phyloP scores from a whole-genome alignment of 1,140 invertebrate genomes.

The Megathymus violae region DNA sequence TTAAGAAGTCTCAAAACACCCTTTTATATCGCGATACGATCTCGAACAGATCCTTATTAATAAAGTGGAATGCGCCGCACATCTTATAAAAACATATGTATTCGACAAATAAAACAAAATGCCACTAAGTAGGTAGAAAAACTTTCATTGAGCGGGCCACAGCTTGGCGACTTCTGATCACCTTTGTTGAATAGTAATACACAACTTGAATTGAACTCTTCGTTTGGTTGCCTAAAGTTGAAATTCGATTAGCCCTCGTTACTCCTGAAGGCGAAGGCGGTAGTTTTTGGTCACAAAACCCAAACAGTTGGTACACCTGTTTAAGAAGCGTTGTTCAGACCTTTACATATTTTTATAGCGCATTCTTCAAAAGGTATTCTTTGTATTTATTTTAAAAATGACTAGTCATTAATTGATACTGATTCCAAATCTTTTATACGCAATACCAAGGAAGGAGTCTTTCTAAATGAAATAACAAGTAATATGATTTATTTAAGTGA shows the following conservation, averaged over 20 bases:
- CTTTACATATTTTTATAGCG: conserved; percentile 67
- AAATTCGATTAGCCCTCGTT: neutral
- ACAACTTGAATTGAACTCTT: conserved; percentile 35
- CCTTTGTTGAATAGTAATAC: conserved; percentile 7
- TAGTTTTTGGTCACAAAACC: conserved; percentile 6
- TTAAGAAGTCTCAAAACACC: conserved; percentile 73
- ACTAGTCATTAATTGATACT: conserved; percentile 34
- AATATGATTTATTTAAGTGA: too few relatives aligned
- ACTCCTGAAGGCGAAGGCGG: neutral
- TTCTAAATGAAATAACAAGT: too few relatives aligned
- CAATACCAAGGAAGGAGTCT: neutral
- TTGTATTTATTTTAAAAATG: conserved; percentile 61
- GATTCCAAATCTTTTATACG: conserved; percentile 7
- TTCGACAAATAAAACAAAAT: conserved; percentile 76
- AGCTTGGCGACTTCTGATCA: conserved; percentile 34
- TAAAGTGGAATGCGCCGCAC: conserved; percentile 71
- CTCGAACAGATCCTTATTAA: conserved; percentile 61
- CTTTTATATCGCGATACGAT: conserved; percentile 71
- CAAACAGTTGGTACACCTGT: conserved; percentile 55
- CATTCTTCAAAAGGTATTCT: conserved; percentile 59
- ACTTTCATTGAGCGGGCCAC: conserved; percentile 60
- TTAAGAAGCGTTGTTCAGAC: conserved; percentile 53
- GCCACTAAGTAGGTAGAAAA: conserved; percentile 71
- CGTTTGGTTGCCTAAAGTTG: neutral
- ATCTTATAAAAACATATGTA: conserved; percentile 67